These are phyloP conservation scores for Cephonodes hylas DNA, from an alignment of 2,888 invertebrate species.

Conservation along the genomic window DNA sequence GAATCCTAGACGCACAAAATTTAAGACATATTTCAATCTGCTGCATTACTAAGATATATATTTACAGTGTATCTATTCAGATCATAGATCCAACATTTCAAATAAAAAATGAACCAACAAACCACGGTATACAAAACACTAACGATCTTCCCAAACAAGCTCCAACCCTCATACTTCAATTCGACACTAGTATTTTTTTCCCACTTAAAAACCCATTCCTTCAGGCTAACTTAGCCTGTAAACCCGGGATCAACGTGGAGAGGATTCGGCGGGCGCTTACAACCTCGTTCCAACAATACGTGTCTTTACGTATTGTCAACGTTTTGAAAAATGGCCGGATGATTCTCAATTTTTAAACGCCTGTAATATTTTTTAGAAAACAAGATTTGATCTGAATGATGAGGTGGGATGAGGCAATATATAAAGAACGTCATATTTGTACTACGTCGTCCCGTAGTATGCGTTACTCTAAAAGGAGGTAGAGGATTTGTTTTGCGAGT, in stretches of 20 bases:
- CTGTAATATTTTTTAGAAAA: no score
- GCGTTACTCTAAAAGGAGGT: no score
- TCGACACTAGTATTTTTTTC: not conserved
- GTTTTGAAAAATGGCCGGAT: not conserved
- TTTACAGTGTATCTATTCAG: no score
- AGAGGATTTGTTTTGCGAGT: no score
- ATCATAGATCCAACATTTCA: not conserved
- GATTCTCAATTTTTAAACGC: not conserved
- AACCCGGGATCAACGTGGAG: not conserved
- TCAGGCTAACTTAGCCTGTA: not conserved
- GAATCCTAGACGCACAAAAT: no score
- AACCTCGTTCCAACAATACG: not conserved
- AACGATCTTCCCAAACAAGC: not conserved
- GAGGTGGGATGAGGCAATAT: no score
- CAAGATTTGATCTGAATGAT: no score
- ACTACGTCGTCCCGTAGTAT: no score
- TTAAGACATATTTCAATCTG: no score
- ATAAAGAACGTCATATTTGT: no score
- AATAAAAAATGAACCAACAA: not conserved
- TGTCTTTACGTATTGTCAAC: not conserved
- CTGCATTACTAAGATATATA: no score
- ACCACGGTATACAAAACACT: not conserved
- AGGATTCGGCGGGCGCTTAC: not conserved
- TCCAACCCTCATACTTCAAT: not conserved
- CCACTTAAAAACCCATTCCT: constrained; percentile 5